Percentiles rank a stretch among this genome's conserved stretches.
Conservation (phyloP, 35 echinoderm and acorn worm genomes). For the Chiridota heheva region DNA sequence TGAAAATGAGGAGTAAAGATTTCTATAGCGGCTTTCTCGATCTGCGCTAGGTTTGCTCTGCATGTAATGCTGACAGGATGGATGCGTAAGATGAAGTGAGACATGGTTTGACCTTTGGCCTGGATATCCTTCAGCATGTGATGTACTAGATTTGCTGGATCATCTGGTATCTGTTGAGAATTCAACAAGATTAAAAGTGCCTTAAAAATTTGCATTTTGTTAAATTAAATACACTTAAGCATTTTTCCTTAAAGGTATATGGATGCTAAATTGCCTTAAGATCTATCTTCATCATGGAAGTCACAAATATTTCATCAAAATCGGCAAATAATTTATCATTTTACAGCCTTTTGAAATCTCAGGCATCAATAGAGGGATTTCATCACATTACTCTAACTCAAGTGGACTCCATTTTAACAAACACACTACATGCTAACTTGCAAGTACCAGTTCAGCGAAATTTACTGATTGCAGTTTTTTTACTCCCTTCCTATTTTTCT, state of each 20-base stretch:
- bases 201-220: neutral
- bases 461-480: no score
- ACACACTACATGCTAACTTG: no score
- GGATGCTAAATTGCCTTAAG: neutral
- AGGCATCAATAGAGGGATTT: no score
- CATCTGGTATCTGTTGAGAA: constrained; percentile 2
- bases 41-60: constrained; percentile 56
- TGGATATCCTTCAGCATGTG: constrained; percentile 57
- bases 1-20: constrained; percentile 74
- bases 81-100: constrained; percentile 63
- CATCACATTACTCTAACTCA: no score
- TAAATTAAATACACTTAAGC: neutral
- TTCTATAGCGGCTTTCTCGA: constrained; percentile 54
- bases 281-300: no score
- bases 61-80: constrained; percentile 68
- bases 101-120: constrained; percentile 43
- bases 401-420: no score
- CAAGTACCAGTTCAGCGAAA: no score
- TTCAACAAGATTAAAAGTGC: neutral
- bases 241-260: neutral
- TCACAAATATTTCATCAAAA: no score
- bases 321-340: no score
- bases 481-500: no score
- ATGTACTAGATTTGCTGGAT: constrained; percentile 72
- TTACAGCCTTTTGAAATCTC: no score